phyloP scores from a whole-genome alignment of 2,113 vertebrate species.

The Riparia riparia region DNA sequence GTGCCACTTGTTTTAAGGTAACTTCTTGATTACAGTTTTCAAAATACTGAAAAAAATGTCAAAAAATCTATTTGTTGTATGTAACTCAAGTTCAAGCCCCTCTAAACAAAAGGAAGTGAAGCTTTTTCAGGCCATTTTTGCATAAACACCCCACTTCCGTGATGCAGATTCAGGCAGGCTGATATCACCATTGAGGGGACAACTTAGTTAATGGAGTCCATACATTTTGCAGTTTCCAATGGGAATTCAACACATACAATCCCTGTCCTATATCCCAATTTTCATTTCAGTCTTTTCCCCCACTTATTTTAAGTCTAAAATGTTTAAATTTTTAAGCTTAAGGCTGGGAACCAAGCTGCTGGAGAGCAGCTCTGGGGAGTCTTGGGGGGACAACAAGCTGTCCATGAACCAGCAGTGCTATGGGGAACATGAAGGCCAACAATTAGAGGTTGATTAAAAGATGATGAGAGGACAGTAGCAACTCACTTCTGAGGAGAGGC shows the following conservation, averaged over 20 bases:
- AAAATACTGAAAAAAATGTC: no score
- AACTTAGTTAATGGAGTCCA: not conserved
- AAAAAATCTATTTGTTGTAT: not conserved
- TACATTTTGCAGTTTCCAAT: not conserved
- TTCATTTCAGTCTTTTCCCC: not conserved
- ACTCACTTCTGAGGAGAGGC: not conserved
- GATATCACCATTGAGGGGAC: not conserved
- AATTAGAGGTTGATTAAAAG: not conserved
- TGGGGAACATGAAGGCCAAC: not conserved
- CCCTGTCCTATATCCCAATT: not conserved
- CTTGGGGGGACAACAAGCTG: not conserved
- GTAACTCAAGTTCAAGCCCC: not conserved
- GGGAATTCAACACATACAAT: not conserved
- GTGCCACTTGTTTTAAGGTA: no score
- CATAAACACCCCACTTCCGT: not conserved
- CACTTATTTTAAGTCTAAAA: not conserved
- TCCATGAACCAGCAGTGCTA: not conserved
- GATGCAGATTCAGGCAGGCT: not conserved
- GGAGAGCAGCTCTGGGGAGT: not conserved
- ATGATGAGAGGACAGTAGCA: not conserved
- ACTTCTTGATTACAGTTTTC: no score
- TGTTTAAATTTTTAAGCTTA: not conserved
- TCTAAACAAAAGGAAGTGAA: not conserved
- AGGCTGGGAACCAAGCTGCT: not conserved
- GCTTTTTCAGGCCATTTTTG: not conserved